Evolutionary conservation across 2,888 invertebrate species (phyloP), one percentile per base, ranked within the genome.

Genomic region (Endomychus coccineus): DNA sequence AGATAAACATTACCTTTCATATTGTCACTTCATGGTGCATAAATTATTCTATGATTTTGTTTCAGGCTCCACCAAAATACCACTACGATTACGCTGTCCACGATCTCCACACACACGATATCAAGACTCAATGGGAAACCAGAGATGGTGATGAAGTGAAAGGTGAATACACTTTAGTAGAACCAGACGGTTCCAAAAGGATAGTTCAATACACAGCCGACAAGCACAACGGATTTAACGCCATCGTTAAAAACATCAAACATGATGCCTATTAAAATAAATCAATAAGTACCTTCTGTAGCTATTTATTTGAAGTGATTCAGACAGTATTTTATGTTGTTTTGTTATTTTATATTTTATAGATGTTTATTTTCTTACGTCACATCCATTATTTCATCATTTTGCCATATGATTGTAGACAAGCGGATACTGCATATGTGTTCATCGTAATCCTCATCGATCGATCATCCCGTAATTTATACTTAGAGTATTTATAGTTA

Each of bases 21-120:
- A 25, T 25, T 25, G 5, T 12, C 5, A 9, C 11, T 12, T 25
- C 12, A 9, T 25, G 6, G 5, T 10, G 5, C 10, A 29, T 15
- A 15, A 15, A 29, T 7, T 15, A 6, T 29, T 27, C n/a, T 27
- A 27, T 27, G 16, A 28, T 36, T 19, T 39, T 39, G 19, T 58
- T 60, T 30, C 46, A 66, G 67, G 60, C 62, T 16, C 61, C 58
- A 42, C 62, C 67, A 12, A 62, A 64, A 44, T 68, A 67, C 51
- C 66, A 67, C 41, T 68, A 61, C 55, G 67, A 67, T 40, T 68
- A 68, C 47, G 62, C 64, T 33, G 68, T 68, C 23, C 64, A 66
- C 49, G 68, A 68, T 46, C 58, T 66, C n/a, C 65, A 67, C 49
- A 67, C 66, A n/a, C 65, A 66, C 45, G 68, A 68, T 47, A 62